Base-by-base conservation (phyloP, 2,888 invertebrate genomes). In the Conchocele bisecta region DNA sequence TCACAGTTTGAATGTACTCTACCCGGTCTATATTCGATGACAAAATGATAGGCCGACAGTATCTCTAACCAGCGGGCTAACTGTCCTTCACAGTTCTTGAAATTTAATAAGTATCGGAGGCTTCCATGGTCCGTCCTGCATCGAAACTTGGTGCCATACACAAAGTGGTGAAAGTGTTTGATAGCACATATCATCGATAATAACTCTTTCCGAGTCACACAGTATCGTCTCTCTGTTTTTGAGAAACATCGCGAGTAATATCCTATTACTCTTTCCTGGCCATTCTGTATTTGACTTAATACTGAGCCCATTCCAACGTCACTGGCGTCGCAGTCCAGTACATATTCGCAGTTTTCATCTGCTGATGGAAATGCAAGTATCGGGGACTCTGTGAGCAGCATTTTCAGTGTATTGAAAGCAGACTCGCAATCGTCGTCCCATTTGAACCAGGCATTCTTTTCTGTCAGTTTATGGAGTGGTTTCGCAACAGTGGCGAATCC, bases 231-330 rank as follows among this genome's bases (percentile, higher is more conserved):
- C 28, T 64, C 54, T 17, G 35, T 28, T 54, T 28, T 64, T 13
- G 56, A 35, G 22, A 64, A 44, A 44, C 28, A 53, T 33, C 37
- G 53, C 33, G 54, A 54, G 20, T 22, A 54, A 39, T 75, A 75
- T 11, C 72, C 61, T 11, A 78, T 58, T 5, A 60, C 70, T 22
- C 35, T 33, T 35, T 51, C 48, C 11, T 63, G 37, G 15, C 63
- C 72, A 54, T 63, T 56, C n/a, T 50, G 50, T 4, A 48, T 11
- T 41, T 69, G 53, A 17, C 48, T 51, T 3, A 70, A 57, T 4
- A 79, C 65, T 15, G 72, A 75, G 1, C 75, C 69, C 17, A 71
- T 41, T 13, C 67, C 71, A 15, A 35, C 22, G 13, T 44, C 20
- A 24, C 44, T 56, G 3, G 72, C 75, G 61, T 73, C 63, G 17